Conservation (phyloP, 2,888 invertebrate species). For the Agriopis aurantiaria region DNA sequence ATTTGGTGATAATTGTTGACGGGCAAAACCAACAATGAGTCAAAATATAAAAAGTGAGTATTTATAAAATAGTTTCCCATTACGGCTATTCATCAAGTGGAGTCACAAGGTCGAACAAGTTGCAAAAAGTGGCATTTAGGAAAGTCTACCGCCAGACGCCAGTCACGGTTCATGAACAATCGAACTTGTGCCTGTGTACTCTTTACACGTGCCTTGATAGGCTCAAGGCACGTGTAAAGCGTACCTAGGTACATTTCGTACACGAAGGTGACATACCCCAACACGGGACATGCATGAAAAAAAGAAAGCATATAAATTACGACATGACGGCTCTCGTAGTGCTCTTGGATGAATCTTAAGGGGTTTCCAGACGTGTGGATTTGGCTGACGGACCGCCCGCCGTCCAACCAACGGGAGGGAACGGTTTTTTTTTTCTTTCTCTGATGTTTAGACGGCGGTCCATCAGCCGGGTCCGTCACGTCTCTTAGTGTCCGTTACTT, state of each 20-base stretch:
- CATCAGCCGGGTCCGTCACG: too few species aligned
- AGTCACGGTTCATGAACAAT: conserved; percentile 21
- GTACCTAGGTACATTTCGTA: not conserved
- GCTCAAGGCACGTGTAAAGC: not conserved
- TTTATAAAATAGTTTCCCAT: conserved; percentile 4
- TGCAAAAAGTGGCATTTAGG: conserved; percentile 20
- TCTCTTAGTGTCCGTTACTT: too few species aligned
- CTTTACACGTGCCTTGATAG: conserved; percentile 7
- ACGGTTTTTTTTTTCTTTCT: too few species aligned
- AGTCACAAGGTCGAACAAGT: conserved; percentile 20
- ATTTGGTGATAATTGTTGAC: not conserved
- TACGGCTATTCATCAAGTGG: conserved; percentile 14
- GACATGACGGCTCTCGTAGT: not conserved
- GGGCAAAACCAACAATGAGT: not conserved
- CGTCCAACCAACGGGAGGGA: too few species aligned
- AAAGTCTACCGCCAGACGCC: conserved; percentile 19
- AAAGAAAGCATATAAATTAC: not conserved
- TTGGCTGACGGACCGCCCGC: too few species aligned
- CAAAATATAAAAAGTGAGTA: not conserved
- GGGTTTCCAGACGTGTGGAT: too few species aligned
- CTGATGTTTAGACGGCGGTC: too few species aligned
- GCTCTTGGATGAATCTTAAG: not conserved
- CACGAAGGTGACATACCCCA: not conserved
- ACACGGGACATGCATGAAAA: too few species aligned
- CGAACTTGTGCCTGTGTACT: conserved; percentile 13